A percentile compares a stretch with the other conserved stretches of the same genome.
phyloP scores from a whole-genome alignment of 1,140 invertebrate species.

The Drosophila sulfurigaster region DNA sequence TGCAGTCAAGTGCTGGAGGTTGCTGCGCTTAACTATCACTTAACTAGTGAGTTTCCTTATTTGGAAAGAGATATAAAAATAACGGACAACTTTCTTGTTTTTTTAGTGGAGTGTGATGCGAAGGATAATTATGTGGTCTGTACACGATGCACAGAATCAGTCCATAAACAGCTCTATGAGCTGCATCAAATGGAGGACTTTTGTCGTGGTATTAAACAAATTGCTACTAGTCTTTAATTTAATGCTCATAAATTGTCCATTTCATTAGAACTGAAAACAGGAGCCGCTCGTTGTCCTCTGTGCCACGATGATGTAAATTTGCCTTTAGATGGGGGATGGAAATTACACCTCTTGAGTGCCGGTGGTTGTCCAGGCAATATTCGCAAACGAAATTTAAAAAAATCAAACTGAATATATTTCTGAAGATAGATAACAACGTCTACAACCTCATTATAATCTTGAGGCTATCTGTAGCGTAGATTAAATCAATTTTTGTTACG shows the following conservation, averaged over 20 bases:
- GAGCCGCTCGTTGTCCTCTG: conserved; percentile 89
- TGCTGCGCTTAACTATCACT: conserved; percentile 91
- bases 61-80: background rate
- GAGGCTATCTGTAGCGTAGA: conserved; percentile 42
- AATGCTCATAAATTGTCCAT: background rate
- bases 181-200: conserved; percentile 87
- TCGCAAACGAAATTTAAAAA: conserved; percentile 77
- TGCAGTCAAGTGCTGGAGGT: conserved; percentile 96
- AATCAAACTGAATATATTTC: conserved; percentile 62
- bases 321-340: conserved; percentile 85
- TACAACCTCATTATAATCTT: conserved; percentile 17
- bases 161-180: conserved; percentile 87
- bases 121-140: conserved; percentile 89
- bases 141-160: conserved; percentile 89
- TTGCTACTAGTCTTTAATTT: background rate
- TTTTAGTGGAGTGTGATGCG: conserved; percentile 88
- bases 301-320: conserved; percentile 89
- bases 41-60: conserved; percentile 87
- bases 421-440: conserved; percentile 2
- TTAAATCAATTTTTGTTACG: conserved; percentile 55
- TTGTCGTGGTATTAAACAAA: conserved; percentile 84
- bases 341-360: conserved; percentile 80
- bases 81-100: conserved; percentile 7
- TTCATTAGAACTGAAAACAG: conserved; percentile 86
- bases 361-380: conserved; percentile 82